phyloP scores from a whole-genome alignment of 2,797 vertebrate species.

The Kryptolebias ocellatus region DNA sequence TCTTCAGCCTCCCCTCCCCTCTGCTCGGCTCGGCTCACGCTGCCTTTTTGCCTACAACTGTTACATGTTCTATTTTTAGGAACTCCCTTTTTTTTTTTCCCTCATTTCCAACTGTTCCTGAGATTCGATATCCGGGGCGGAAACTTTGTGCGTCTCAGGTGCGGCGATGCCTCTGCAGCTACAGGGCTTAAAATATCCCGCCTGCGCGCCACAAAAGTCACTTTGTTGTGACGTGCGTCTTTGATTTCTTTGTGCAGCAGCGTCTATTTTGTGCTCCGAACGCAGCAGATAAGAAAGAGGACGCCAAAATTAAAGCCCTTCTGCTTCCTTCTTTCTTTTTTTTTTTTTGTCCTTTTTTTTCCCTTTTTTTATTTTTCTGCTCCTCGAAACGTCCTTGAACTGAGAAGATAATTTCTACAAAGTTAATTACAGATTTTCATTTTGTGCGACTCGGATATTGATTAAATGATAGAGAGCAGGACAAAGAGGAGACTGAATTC shows the following conservation, averaged over 20 bases:
- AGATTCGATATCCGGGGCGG: conserved; percentile 33
- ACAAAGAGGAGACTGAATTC: conserved; percentile 18
- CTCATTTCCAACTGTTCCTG: conserved; percentile 32
- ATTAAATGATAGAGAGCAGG: conserved; percentile 27
- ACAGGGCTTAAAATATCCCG: conserved; percentile 33
- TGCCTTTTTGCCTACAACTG: conserved; percentile 25
- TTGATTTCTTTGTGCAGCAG: conserved; percentile 56
- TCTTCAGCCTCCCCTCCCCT: conserved; percentile 7
- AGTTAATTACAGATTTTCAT: conserved; percentile 24
- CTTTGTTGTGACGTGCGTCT: conserved; percentile 58
- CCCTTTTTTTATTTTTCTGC: not conserved
- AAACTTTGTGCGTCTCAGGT: conserved; percentile 34
- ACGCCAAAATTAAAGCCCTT: not conserved
- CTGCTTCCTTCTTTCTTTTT: not conserved
- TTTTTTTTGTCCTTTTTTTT: too few species aligned
- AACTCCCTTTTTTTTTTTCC: conserved; percentile 36
- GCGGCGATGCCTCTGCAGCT: conserved; percentile 16
- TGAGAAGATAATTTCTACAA: conserved; percentile 21
- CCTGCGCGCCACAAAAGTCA: conserved; percentile 33
- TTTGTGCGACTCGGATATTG: conserved; percentile 18
- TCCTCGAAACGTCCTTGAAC: conserved; percentile 5
- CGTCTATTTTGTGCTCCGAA: conserved; percentile 45
- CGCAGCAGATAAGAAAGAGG: not conserved
- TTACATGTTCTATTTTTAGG: conserved; percentile 55
- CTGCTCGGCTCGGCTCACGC: conserved; percentile 1